Conservation (phyloP, 2,797 vertebrate species). For the Muscicapa comitata region DNA sequence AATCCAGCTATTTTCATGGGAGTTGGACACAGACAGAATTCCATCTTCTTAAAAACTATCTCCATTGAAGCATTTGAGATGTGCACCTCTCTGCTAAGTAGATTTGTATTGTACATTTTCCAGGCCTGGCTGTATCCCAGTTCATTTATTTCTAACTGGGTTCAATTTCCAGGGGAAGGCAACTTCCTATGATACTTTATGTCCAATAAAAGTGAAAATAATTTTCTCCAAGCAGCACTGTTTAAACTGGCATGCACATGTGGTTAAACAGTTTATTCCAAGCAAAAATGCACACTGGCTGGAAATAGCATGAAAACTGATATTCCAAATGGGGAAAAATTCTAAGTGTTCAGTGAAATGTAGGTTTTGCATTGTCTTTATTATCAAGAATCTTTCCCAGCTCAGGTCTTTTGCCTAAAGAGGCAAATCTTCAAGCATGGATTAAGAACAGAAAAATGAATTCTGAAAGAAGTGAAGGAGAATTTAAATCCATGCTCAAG, state of each 20-base stretch:
- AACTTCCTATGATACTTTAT: background rate
- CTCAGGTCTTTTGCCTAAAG: background rate
- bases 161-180: constrained; percentile 8
- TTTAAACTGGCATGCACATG: constrained; percentile 47
- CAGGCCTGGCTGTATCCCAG: background rate
- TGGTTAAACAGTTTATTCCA: constrained; percentile 31
- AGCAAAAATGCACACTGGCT: constrained; percentile 15
- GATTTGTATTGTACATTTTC: background rate
- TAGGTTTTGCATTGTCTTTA: constrained; percentile 4
- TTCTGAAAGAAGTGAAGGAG: background rate
- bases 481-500: background rate
- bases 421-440: background rate
- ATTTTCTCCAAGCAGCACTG: constrained; percentile 9
- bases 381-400: background rate
- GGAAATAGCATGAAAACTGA: constrained; percentile 26
- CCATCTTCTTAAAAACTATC: background rate
- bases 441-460: background rate
- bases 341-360: background rate
- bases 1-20: background rate
- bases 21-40: background rate
- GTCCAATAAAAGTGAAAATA: constrained; percentile 45
- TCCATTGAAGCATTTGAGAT: background rate
- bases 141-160: constrained; percentile 10
- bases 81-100: background rate
- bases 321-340: background rate